Evolutionary conservation across 2,797 vertebrate genomes (phyloP).

Genomic region (Fratercula arctica): DNA sequence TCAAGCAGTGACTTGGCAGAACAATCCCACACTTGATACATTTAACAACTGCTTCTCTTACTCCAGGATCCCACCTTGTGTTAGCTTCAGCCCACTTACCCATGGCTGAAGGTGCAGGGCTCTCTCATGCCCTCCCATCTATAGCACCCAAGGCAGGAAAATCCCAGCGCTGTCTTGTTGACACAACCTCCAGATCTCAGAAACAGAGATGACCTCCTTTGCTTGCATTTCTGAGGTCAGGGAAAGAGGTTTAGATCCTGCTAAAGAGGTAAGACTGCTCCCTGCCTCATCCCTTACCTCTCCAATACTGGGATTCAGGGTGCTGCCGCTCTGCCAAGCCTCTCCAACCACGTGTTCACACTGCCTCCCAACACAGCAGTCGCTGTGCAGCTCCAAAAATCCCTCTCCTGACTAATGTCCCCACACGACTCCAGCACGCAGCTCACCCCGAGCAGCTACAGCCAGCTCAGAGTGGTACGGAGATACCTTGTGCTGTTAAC

Average conservation of each 20-base stretch:
- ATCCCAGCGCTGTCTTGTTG: not conserved
- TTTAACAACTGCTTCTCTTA: not conserved
- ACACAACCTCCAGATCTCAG: not conserved
- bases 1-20: not conserved
- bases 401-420: not conserved
- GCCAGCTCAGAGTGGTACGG: not conserved
- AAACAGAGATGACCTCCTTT: not conserved
- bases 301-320: accelerated
- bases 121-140: not conserved
- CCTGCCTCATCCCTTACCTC: not conserved
- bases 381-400: not conserved
- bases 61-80: not conserved
- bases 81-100: not conserved
- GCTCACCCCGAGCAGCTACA: not conserved
- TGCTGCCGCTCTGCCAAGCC: not conserved
- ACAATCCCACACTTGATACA: slow-evolving; percentile 27
- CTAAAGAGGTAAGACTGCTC: not conserved
- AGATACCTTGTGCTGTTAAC: accelerated
- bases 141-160: not conserved
- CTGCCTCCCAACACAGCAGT: not conserved
- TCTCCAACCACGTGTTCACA: not conserved
- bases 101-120: not conserved
- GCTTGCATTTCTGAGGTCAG: not conserved
- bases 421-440: accelerated
- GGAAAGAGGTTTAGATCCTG: not conserved